These are phyloP conservation scores for Dipodomys merriami DNA, from an alignment of 2,113 vertebrate genomes.

Conservation along the genomic window DNA sequence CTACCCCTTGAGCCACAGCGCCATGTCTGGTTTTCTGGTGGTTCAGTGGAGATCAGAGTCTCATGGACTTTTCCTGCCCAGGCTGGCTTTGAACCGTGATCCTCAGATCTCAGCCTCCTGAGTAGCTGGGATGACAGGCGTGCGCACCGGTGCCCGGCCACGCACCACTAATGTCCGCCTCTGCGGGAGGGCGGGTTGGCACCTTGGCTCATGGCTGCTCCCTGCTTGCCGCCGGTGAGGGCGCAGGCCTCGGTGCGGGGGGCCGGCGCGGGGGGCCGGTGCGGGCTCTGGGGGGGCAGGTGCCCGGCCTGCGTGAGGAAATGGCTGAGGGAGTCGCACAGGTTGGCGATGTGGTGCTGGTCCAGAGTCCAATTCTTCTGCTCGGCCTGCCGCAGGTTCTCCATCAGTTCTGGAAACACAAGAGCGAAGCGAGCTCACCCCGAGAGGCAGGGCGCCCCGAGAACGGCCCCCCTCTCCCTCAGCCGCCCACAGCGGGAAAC, in stretches of 20 bases:
- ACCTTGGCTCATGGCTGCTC: conserved; percentile 89
- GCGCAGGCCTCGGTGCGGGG: conserved; percentile 88
- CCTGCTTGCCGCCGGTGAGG: conserved; percentile 88
- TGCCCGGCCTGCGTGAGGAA: conserved; percentile 90
- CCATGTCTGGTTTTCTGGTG: too few relatives aligned
- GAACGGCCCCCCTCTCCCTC: too few relatives aligned
- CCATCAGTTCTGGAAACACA: conserved; percentile 86
- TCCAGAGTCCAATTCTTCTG: conserved; percentile 91
- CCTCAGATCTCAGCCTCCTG: too few relatives aligned
- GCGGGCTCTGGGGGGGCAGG: conserved; percentile 85
- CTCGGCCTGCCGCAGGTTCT: conserved; percentile 90
- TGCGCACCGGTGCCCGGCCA: too few relatives aligned
- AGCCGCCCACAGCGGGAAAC: too few relatives aligned
- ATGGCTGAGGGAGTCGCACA: conserved; percentile 91
- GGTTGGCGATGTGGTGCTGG: conserved; percentile 90
- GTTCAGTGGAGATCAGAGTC: too few relatives aligned
- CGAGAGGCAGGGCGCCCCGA: too few relatives aligned
- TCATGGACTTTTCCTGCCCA: too few relatives aligned
- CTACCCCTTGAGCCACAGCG: too few relatives aligned
- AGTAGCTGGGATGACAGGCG: too few relatives aligned
- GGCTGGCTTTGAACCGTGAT: too few relatives aligned
- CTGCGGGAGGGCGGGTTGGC: neutral
- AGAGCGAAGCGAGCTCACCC: neutral
- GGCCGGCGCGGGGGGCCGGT: conserved; percentile 82
- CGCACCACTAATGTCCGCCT: too few relatives aligned